Evolutionary conservation across 1,140 invertebrate species (phyloP).

Genomic region (Gonioctena quinquepunctata): DNA sequence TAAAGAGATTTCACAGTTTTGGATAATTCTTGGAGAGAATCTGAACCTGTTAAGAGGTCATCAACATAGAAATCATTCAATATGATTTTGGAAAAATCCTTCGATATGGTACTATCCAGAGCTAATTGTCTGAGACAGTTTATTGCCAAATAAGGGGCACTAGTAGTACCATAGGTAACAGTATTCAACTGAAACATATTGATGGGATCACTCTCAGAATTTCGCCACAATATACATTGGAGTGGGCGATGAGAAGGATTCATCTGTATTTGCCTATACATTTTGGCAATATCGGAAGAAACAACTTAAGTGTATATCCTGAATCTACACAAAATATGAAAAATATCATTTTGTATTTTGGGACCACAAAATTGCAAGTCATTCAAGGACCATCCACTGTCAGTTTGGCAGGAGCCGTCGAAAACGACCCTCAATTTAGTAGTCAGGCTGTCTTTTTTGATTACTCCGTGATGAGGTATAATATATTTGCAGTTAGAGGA

Average conservation of each 20-base stretch:
- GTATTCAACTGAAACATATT: constrained; percentile 41
- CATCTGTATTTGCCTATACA: constrained; percentile 48
- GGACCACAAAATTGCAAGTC: constrained; percentile 47
- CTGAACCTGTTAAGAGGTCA: background rate
- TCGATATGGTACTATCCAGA: background rate
- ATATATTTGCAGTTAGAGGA: too few relatives aligned
- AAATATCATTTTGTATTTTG: constrained; percentile 54
- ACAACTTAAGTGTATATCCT: constrained; percentile 35
- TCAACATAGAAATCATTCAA: background rate
- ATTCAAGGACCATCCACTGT: constrained; percentile 41
- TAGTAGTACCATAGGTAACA: constrained; percentile 39
- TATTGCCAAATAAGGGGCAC: constrained; percentile 37
- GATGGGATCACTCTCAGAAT: constrained; percentile 31
- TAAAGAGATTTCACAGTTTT: background rate
- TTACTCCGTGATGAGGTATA: constrained; percentile 55
- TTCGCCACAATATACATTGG: constrained; percentile 37
- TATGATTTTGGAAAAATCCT: background rate
- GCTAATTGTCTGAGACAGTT: constrained; percentile 19
- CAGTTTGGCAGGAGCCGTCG: constrained; percentile 46
- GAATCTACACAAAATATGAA: constrained; percentile 51
- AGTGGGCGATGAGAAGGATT: background rate
- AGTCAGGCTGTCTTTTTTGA: constrained; percentile 41
- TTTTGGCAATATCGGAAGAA: constrained; percentile 51
- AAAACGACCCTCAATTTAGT: constrained; percentile 55
- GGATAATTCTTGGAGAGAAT: background rate